phyloP scores from a whole-genome alignment of 1,140 invertebrate genomes.

The Bombyx mandarina region DNA sequence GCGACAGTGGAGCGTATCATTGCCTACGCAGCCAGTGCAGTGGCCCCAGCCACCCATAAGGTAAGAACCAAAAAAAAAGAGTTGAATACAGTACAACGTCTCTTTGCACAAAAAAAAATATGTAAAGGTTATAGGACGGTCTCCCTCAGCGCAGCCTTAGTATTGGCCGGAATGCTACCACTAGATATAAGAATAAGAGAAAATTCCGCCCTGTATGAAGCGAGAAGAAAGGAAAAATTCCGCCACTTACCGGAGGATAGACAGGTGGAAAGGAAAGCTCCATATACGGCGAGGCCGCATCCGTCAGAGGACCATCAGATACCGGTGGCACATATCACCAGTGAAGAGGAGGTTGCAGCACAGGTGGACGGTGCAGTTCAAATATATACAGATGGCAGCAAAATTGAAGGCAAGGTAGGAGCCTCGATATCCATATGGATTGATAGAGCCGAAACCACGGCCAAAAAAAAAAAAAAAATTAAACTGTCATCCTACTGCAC shows the following conservation, averaged over 20 bases:
- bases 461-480: not conserved
- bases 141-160: not conserved
- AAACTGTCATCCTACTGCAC: not conserved
- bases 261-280: not conserved
- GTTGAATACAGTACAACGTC: not conserved
- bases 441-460: not conserved
- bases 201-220: not conserved
- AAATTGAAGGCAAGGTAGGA: not conserved
- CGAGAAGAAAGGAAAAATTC: not conserved
- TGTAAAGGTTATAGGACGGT: not conserved
- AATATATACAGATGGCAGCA: constrained; percentile 5
- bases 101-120: not conserved
- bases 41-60: not conserved
- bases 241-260: not conserved
- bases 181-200: constrained; percentile 1
- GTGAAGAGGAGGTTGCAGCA: not conserved
- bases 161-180: not conserved
- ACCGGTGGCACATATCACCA: not conserved
- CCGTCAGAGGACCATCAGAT: not conserved
- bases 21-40: constrained; percentile 7
- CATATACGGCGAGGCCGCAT: not conserved
- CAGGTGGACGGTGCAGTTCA: not conserved
- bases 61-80: not conserved
- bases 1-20: constrained; percentile 7
- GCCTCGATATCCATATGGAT: not conserved